Evolutionary conservation across 2,797 vertebrate species (phyloP), one percentile per base, ranked within the genome.

Genomic region (Sebastes baramenuke): DNA sequence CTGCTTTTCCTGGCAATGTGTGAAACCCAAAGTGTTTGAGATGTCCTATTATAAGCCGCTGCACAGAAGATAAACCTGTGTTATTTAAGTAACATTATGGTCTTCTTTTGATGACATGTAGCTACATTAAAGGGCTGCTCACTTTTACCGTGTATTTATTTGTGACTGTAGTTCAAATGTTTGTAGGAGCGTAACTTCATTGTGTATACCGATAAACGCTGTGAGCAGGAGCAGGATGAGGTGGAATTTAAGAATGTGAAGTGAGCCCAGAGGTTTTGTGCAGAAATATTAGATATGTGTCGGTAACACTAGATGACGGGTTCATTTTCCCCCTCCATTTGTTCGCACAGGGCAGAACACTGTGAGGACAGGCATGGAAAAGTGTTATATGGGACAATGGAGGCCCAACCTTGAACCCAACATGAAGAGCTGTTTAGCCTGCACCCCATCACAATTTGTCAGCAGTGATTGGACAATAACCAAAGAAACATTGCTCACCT

Each of bases 331-430:
- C 29, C n/a, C 42, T 55, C 34, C 16, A 12, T 78, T 78, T 72
- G 60, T 72, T 76, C 2, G 2, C 55, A 52, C 6, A 32, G 58
- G 34, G 3, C 64, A 56, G 58, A 62, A 62, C 27, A 55, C 64
- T 20, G 25, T 25, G 34, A 42, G 32, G 7, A 49, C 25, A 32
- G 46, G 25, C 22, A 27, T 6, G 42, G 38, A 25, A 67, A 68
- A n/a, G 64, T 85, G 67, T 79, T 73, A 71, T 36, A 74, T 38
- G 55, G 72, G 67, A 77, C 68, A 75, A 75, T 34, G 18, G 61
- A 69, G 75, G 71, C 74, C 78, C 77, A 84, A 84, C 86, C 90
- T 90, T 94, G 86, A 91, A 92, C 85, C 76, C 58, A 38, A 60
- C 56, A 66, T 25, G 29, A 67, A 72, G 75, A 75, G 66, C 67